Base-by-base conservation (phyloP, 2,797 vertebrate genomes). In the Rachycentron canadum region DNA sequence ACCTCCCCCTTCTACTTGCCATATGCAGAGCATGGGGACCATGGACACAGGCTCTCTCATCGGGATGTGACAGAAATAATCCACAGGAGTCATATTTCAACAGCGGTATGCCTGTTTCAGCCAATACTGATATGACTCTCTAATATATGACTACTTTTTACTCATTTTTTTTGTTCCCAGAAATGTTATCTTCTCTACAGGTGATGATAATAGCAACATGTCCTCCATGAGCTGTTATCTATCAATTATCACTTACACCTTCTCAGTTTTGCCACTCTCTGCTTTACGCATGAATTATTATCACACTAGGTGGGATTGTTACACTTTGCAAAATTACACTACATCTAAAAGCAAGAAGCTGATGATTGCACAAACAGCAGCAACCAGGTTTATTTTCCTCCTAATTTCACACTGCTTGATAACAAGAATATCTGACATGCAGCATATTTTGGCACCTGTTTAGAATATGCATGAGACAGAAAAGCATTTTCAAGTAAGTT, bases 21-120 rank as follows among this genome's bases (percentile, higher is more conserved):
- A 7, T 69, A 70, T 64, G 74, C 32, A 57, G 53, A 50, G 57
- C 63, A 71, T 6, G n/a, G 73, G 9, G 30, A 34, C 5, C 67
- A 25, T 6, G 62, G 77, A n/a, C 1, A 26, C 7, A 52, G 32
- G 40, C 34, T 55, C 32, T 74, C 74, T 55, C 64, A 67, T 4
- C 62, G 30, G 73, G 85, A 88, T 23, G 55, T 60, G 17, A 43
- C 30, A 47, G 68, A 56, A 70, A 76, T 63, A 50, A 76, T 80
- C 50, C 59, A 64, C 3, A 58, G 69, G 32, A 86, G 52, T 58
- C 76, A 64, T 45, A 72, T 80, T 47, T 67, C 73, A 41, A 52
- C 67, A 38, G 25, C 17, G 92, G 92, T 92, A 92, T 78, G 88
- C 13, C 66, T 17, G 16, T 68, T 64, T 74, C 28, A 59, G 8